Conservation (phyloP, 1,140 invertebrate genomes). For the Pomacea maculata region DNA sequence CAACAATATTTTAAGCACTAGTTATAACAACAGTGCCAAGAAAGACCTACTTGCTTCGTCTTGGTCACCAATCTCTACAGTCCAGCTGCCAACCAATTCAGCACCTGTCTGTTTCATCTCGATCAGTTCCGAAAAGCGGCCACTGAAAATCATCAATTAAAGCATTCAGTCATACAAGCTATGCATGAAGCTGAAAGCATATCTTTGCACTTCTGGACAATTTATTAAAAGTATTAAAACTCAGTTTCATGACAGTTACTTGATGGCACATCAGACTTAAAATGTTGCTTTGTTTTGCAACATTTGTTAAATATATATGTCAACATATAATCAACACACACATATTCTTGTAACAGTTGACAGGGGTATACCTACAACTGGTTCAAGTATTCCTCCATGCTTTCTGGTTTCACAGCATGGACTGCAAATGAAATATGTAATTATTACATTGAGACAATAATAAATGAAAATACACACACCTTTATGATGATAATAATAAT, state of each 20-base stretch:
- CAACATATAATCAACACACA: neutral
- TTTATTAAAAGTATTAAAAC: neutral
- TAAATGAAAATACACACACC: neutral
- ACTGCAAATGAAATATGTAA: conserved; percentile 65
- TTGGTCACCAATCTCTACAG: conserved; percentile 93
- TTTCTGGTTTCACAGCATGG: conserved; percentile 91
- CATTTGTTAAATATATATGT: neutral
- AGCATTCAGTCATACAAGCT: neutral
- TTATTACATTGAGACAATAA: neutral
- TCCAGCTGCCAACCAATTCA: conserved; percentile 69
- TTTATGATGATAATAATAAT: too few relatives aligned
- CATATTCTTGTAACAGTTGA: too few relatives aligned
- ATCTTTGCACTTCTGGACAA: neutral
- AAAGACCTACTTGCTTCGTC: conserved; percentile 80
- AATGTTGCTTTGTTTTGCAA: neutral
- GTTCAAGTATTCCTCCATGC: conserved; percentile 82
- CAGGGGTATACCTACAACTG: conserved; percentile 82
- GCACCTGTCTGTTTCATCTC: conserved; percentile 67
- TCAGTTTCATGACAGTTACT: neutral
- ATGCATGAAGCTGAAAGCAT: too few relatives aligned
- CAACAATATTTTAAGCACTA: too few relatives aligned
- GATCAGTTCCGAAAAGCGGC: conserved; percentile 81
- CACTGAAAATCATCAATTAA: conserved; percentile 69
- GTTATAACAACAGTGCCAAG: too few relatives aligned
- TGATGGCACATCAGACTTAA: neutral